Conservation (phyloP, 2,797 vertebrate genomes). For the Danio albolineatus region DNA sequence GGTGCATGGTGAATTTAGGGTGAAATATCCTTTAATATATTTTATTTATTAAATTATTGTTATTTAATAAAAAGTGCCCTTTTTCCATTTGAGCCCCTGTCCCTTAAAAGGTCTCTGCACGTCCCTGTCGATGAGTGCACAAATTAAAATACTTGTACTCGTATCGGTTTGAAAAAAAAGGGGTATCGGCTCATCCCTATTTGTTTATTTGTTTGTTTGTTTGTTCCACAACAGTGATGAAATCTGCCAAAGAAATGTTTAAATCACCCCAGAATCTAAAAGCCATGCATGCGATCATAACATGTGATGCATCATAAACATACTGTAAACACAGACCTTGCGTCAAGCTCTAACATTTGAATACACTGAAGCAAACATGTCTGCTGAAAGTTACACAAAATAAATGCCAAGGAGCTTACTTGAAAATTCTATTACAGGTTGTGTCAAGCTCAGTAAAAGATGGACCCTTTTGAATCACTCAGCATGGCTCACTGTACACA, state of each 20-base stretch:
- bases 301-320: background rate
- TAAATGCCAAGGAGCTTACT: background rate
- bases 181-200: no score
- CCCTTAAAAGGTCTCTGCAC: no score
- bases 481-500: background rate
- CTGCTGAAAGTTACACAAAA: background rate
- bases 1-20: no score
- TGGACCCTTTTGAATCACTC: background rate
- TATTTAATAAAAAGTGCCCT: no score
- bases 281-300: background rate
- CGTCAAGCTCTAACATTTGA: slow-evolving; percentile 26
- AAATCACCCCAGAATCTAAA: background rate
- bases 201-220: no score
- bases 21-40: no score
- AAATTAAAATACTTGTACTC: no score
- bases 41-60: no score
- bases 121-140: no score
- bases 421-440: slow-evolving; percentile 57
- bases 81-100: no score
- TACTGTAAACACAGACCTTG: background rate
- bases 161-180: no score
- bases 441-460: slow-evolving; percentile 42
- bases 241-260: slow-evolving; percentile 6
- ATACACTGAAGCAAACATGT: slow-evolving; percentile 10
- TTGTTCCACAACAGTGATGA: slow-evolving; percentile 9